A percentile compares a stretch with the other conserved stretches of the same genome.
phyloP scores from a whole-genome alignment of 1,140 invertebrate species.

The Dinothrombium tinctorium region DNA sequence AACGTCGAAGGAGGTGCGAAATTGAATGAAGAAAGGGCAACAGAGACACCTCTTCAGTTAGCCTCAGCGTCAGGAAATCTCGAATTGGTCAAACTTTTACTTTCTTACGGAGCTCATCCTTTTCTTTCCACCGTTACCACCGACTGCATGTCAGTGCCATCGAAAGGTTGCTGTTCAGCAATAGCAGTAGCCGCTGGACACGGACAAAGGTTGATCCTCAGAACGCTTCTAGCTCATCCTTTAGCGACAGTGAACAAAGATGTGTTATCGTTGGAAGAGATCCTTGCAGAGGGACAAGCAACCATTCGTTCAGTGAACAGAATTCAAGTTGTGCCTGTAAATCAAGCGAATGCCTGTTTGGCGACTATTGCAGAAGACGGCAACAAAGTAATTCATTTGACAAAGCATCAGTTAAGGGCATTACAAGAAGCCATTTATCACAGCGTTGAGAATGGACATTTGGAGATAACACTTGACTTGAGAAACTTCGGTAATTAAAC shows the following conservation, averaged over 20 bases:
- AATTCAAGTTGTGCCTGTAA: not conserved
- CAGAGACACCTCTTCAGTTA: too few relatives aligned
- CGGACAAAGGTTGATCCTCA: conserved; percentile 46
- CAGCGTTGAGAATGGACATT: conserved; percentile 61
- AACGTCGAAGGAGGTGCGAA: too few relatives aligned
- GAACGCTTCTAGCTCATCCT: conserved; percentile 50
- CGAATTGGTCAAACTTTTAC: too few relatives aligned
- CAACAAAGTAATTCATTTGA: conserved; percentile 29
- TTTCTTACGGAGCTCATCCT: too few relatives aligned
- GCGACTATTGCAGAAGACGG: not conserved
- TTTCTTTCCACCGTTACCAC: too few relatives aligned
- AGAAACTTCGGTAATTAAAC: conserved; percentile 26
- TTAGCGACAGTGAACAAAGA: conserved; percentile 34
- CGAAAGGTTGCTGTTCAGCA: conserved; percentile 43
- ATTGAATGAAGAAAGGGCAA: too few relatives aligned
- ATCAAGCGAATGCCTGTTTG: conserved; percentile 1
- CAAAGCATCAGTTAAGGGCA: conserved; percentile 53
- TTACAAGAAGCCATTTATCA: conserved; percentile 80
- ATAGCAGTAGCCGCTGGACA: conserved; percentile 65
- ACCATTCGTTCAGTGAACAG: not conserved
- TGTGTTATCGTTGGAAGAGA: conserved; percentile 64
- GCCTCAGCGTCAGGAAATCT: too few relatives aligned
- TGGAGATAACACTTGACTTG: conserved; percentile 22
- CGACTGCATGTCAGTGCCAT: too few relatives aligned
- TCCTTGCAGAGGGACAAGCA: conserved; percentile 46